Percentiles rank a stretch among this genome's conserved stretches.
Evolutionary conservation across 1,140 invertebrate genomes (phyloP).

Genomic region (Fopius arisanus): DNA sequence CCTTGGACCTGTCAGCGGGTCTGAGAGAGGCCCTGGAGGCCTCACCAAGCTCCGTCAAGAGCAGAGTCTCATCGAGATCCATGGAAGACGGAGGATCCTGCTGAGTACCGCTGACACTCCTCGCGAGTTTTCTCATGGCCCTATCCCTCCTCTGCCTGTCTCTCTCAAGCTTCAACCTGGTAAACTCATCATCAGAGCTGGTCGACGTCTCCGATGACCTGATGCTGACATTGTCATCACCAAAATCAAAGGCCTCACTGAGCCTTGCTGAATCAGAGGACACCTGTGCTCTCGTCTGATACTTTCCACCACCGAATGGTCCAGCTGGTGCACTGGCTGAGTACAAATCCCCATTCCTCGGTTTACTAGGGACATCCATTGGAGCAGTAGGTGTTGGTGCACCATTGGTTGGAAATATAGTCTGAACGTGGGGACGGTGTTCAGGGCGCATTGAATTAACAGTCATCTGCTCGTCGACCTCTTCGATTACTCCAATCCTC

Average conservation of each 20-base stretch:
- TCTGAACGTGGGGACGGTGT: constrained; percentile 62
- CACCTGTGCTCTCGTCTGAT: constrained; percentile 14
- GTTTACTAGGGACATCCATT: constrained; percentile 53
- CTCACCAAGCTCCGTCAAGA: constrained; percentile 46
- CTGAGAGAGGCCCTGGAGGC: constrained; percentile 38
- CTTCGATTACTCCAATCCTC: constrained; percentile 80
- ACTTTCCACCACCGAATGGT: not conserved
- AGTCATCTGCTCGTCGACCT: constrained; percentile 82
- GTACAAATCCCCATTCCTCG: constrained; percentile 67
- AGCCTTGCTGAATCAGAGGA: constrained; percentile 40
- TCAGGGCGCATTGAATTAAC: constrained; percentile 74
- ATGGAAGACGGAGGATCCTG: constrained; percentile 23
- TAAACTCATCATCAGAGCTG: constrained; percentile 64
- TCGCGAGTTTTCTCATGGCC: constrained; percentile 60
- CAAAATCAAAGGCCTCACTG: constrained; percentile 38
- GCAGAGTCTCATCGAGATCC: constrained; percentile 45
- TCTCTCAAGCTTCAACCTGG: constrained; percentile 62
- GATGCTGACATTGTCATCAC: constrained; percentile 37
- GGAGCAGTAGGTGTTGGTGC: constrained; percentile 57
- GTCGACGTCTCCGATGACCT: constrained; percentile 34
- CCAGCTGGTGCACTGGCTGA: constrained; percentile 54
- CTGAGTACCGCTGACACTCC: constrained; percentile 58
- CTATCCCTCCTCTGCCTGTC: constrained; percentile 62
- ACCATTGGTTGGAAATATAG: constrained; percentile 57
- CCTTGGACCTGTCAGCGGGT: not conserved